Conservation (phyloP, 2,797 vertebrate species). For the Nannoperca australis region DNA sequence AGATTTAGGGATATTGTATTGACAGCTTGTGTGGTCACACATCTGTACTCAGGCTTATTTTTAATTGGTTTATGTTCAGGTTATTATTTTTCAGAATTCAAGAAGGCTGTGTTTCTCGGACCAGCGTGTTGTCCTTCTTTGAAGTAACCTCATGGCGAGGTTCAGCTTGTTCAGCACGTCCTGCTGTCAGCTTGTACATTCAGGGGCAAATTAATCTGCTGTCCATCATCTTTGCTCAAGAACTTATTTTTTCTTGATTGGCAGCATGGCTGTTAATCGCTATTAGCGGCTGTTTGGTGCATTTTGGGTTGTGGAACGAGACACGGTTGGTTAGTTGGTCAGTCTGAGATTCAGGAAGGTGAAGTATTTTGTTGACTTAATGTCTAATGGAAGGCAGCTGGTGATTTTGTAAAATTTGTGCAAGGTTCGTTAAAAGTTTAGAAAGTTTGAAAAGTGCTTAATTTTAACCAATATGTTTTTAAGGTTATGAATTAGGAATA, state of each 20-base stretch:
- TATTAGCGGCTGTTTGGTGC: constrained; percentile 11
- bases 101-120: constrained; percentile 24
- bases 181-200: constrained; percentile 15
- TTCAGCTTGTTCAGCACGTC: constrained; percentile 22
- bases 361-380: neutral
- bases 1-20: too few species aligned
- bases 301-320: constrained; percentile 4
- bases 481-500: too few species aligned
- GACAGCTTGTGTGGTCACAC: neutral
- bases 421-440: too few species aligned
- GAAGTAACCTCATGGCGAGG: constrained; percentile 21
- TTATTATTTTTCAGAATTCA: constrained; percentile 37
- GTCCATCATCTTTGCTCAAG: constrained; percentile 26
- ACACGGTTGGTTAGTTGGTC: constrained; percentile 13
- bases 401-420: neutral
- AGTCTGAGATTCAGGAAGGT: neutral
- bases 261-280: neutral
- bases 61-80: constrained; percentile 24
- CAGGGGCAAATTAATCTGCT: constrained; percentile 18
- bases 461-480: too few species aligned
- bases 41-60: constrained; percentile 12
- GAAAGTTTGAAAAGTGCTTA: too few species aligned
- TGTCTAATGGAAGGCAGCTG: neutral
- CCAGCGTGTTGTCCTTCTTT: constrained; percentile 34
- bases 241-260: constrained; percentile 18